Evolutionary conservation across 2,797 vertebrate species (phyloP).

Genomic region (Girardinus metallicus): DNA sequence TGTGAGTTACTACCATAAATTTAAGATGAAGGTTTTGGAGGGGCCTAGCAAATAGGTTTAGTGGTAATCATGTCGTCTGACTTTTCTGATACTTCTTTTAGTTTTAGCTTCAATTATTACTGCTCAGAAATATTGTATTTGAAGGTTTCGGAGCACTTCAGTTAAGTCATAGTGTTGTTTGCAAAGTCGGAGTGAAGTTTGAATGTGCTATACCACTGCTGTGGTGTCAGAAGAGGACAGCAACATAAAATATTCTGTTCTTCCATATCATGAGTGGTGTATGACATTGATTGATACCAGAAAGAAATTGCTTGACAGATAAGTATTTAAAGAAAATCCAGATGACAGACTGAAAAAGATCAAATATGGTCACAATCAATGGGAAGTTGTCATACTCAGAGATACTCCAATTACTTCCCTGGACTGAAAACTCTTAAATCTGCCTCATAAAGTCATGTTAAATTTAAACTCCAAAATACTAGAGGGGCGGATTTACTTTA

Average conservation of each 20-base stretch:
- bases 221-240: not conserved
- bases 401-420: not conserved
- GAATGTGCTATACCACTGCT: not conserved
- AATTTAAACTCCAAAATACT: not conserved
- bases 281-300: not conserved
- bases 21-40: too few species aligned
- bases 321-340: not conserved
- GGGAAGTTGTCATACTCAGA: not conserved
- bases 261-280: not conserved
- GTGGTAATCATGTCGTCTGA: not conserved
- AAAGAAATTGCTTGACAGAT: too few species aligned
- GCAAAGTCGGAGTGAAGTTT: not conserved
- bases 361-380: not conserved
- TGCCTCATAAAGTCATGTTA: not conserved
- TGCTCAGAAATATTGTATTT: not conserved
- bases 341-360: not conserved
- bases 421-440: not conserved
- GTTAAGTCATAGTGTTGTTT: not conserved
- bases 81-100: not conserved
- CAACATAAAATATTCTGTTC: not conserved
- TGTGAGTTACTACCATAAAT: not conserved
- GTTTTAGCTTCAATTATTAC: not conserved
- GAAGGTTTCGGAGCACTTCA: not conserved
- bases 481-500: not conserved
- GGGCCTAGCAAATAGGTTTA: too few species aligned